phyloP scores from a whole-genome alignment of 2,797 vertebrate genomes.

The Sitta carolinensis region DNA sequence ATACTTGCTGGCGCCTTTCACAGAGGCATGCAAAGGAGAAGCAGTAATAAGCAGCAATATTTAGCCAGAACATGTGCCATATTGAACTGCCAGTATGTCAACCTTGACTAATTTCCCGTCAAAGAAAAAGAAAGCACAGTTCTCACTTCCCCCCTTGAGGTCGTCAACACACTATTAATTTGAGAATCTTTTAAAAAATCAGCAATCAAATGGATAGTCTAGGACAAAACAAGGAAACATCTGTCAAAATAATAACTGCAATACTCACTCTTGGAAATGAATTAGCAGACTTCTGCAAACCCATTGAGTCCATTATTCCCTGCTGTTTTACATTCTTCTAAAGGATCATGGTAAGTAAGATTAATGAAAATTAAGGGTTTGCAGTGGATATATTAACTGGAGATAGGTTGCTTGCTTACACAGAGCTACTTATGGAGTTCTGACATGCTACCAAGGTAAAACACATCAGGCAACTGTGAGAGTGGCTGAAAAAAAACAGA shows the following conservation, averaged over 20 bases:
- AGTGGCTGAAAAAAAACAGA: not conserved
- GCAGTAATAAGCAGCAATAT: not conserved
- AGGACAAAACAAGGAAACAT: constrained; percentile 4
- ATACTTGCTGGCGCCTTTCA: not conserved
- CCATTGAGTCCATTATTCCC: not conserved
- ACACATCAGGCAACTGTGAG: not conserved
- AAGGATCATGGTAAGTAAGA: not conserved
- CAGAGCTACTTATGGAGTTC: not conserved
- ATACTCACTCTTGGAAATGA: not conserved
- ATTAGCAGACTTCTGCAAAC: not conserved
- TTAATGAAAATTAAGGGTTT: not conserved
- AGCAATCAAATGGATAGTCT: not conserved
- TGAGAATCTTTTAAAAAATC: not conserved
- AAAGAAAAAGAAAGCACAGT: not conserved
- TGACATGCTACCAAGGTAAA: not conserved
- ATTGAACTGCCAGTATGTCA: not conserved
- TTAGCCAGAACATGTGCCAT: not conserved
- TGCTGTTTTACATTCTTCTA: not conserved
- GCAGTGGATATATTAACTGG: not conserved
- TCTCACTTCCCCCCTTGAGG: not conserved
- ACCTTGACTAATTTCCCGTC: not conserved
- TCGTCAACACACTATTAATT: not conserved
- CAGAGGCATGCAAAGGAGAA: not conserved
- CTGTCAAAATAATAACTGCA: not conserved
- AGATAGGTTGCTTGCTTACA: not conserved